Conservation (phyloP, 1,140 invertebrate species). For the Palaemon carinicauda region DNA sequence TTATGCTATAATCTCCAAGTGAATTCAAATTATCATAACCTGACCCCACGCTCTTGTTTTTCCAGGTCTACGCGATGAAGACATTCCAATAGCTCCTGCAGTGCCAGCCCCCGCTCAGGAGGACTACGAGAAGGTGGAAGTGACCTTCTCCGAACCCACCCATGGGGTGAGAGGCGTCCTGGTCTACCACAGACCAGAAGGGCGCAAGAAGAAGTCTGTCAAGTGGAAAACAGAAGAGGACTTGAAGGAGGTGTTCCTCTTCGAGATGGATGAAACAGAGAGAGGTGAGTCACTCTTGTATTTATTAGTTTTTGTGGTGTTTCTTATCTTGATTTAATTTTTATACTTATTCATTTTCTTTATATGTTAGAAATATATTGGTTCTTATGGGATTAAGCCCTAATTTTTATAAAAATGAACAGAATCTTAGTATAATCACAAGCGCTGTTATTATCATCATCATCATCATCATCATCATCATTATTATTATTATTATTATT, state of each 20-base stretch:
- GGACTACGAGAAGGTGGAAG: constrained; percentile 56
- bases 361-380: no score
- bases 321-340: no score
- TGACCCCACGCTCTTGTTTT: neutral
- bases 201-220: constrained; percentile 82
- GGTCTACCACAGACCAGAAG: constrained; percentile 72
- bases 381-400: no score
- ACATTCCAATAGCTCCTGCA: constrained; percentile 21
- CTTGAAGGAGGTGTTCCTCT: constrained; percentile 83
- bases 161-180: constrained; percentile 68
- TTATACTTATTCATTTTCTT: no score
- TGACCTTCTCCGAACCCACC: constrained; percentile 10
- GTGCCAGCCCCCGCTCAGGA: constrained; percentile 18
- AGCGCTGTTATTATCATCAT: no score
- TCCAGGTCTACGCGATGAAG: neutral
- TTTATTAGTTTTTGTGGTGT: no score
- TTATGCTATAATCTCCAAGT: no score
- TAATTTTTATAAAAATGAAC: no score
- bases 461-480: no score
- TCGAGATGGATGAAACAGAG: constrained; percentile 93
- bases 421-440: no score
- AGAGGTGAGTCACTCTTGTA: constrained; percentile 73
- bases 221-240: constrained; percentile 82
- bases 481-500: no score
- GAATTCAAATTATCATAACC: no score